These are phyloP conservation scores for Solen grandis DNA, from an alignment of 1,140 invertebrate species.

Conservation along the genomic window DNA sequence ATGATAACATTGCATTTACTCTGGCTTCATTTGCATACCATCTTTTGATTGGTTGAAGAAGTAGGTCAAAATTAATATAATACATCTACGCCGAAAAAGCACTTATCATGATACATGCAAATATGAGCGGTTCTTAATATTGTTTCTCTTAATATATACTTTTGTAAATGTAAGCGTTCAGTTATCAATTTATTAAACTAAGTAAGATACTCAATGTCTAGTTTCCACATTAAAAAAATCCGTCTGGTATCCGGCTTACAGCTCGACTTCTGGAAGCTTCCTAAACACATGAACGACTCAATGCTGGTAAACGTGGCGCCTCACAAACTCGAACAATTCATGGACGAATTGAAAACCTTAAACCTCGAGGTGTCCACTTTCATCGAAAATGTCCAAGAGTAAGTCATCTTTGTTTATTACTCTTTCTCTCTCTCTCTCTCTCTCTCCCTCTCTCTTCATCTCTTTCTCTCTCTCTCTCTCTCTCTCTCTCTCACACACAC, in stretches of 20 bases:
- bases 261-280: slow-evolving; percentile 46
- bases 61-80: too few relatives aligned
- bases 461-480: too few relatives aligned
- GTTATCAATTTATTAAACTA: neutral
- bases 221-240: too few relatives aligned
- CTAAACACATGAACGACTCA: slow-evolving; percentile 26
- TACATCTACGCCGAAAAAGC: neutral
- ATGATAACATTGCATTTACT: too few relatives aligned
- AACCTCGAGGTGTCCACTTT: slow-evolving; percentile 14
- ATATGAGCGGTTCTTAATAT: neutral
- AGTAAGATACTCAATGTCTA: too few relatives aligned
- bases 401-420: too few relatives aligned
- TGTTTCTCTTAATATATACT: too few relatives aligned
- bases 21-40: too few relatives aligned
- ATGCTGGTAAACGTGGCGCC: slow-evolving; percentile 11
- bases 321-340: slow-evolving; percentile 1
- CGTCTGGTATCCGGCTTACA: neutral
- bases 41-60: too few relatives aligned
- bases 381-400: slow-evolving; percentile 42
- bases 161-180: neutral
- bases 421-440: too few relatives aligned
- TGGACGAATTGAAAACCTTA: neutral
- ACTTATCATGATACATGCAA: neutral
- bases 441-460: too few relatives aligned
- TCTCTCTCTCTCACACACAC: too few relatives aligned